Conservation (phyloP, 2,113 vertebrate species). For the Salvelinus alpinus region DNA sequence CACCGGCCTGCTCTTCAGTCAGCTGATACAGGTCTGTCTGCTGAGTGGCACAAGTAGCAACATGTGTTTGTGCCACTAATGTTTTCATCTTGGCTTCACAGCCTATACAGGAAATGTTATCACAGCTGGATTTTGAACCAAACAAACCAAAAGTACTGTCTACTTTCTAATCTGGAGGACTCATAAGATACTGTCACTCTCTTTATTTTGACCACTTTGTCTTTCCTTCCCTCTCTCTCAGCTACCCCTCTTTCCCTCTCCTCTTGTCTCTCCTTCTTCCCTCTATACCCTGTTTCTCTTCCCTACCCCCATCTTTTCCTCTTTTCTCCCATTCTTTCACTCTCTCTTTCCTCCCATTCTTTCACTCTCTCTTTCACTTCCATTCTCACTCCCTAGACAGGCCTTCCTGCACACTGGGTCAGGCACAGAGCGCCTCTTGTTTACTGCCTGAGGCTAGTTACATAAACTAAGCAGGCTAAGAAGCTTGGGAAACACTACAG, state of each 20-base stretch:
- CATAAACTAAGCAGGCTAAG: conserved; percentile 61
- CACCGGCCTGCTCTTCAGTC: conserved; percentile 10
- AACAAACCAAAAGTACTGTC: neutral
- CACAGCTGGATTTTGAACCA: neutral
- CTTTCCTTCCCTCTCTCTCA: neutral
- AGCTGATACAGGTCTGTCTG: conserved; percentile 10
- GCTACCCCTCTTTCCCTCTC: neutral
- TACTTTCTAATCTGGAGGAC: neutral
- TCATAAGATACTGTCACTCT: neutral
- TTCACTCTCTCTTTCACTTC: conserved; percentile 14
- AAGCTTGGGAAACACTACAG: conserved; percentile 63
- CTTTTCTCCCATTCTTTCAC: neutral
- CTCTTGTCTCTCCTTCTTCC: neutral
- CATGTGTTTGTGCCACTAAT: conserved; percentile 41
- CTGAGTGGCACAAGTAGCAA: conserved; percentile 49
- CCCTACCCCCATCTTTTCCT: neutral
- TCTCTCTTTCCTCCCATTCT: neutral
- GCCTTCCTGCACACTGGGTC: conserved; percentile 54
- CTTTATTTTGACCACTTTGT: neutral
- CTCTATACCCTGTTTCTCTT: neutral
- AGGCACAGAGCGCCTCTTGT: conserved; percentile 69
- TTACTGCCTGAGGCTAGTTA: conserved; percentile 62
- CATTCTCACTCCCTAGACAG: conserved; percentile 2
- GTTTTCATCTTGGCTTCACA: conserved; percentile 28
- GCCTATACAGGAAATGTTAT: neutral